phyloP scores from a whole-genome alignment of 2,888 invertebrate genomes.

The Oscheius onirici region DNA sequence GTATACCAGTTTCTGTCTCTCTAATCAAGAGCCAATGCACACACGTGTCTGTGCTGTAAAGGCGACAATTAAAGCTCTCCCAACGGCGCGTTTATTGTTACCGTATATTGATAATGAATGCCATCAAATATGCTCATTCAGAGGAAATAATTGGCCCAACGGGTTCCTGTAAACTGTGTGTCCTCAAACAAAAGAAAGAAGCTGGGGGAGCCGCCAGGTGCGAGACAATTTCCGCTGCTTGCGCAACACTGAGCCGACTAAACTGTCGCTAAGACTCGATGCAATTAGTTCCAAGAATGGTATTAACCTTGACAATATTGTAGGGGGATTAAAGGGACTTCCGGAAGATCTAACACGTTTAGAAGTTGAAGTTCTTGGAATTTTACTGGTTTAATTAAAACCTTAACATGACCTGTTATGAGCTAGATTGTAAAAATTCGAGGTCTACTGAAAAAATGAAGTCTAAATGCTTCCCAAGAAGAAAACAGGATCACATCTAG shows the following conservation, averaged over 20 bases:
- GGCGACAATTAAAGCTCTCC: constrained; percentile 4
- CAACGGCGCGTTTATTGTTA: constrained; percentile 16
- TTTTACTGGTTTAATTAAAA: too few relatives aligned
- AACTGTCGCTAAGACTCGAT: too few relatives aligned
- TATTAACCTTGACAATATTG: too few relatives aligned
- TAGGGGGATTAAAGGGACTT: too few relatives aligned
- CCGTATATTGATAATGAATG: constrained; percentile 29
- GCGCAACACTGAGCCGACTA: neutral
- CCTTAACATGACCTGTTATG: too few relatives aligned
- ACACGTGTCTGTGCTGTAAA: constrained; percentile 26
- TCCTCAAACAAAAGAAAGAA: constrained; percentile 3
- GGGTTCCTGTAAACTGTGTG: neutral
- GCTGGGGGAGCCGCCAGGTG: constrained; percentile 19
- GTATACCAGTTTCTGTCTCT: neutral
- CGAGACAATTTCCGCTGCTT: constrained; percentile 19
- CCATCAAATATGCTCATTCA: constrained; percentile 30
- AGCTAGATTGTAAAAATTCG: too few relatives aligned
- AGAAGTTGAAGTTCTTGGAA: too few relatives aligned
- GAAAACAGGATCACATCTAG: too few relatives aligned
- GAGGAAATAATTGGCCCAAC: neutral
- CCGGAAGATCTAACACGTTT: too few relatives aligned
- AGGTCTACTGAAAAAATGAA: too few relatives aligned
- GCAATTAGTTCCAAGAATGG: too few relatives aligned
- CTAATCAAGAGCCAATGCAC: neutral
- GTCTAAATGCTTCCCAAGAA: too few relatives aligned